These are phyloP conservation scores for Belonocnema kinseyi DNA, from an alignment of 1,140 invertebrate species.

Conservation along the genomic window DNA sequence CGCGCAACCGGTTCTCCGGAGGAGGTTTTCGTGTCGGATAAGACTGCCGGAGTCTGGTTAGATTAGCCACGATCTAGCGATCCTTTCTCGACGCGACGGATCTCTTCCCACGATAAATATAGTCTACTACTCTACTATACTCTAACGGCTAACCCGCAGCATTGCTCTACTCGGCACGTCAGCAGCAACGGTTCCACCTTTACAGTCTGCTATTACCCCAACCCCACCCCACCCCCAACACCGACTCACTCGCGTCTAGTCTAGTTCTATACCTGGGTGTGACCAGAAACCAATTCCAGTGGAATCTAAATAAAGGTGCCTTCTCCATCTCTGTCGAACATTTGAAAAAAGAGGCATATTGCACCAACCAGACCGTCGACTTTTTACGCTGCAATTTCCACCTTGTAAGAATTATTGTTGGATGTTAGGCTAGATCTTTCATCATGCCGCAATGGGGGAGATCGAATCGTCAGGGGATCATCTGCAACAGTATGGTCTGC, in stretches of 20 bases:
- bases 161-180: neutral
- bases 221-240: neutral
- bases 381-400: too few relatives aligned
- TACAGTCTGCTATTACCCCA: too few relatives aligned
- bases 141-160: constrained; percentile 35
- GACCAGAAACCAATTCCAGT: constrained; percentile 46
- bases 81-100: constrained; percentile 35
- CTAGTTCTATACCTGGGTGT: constrained; percentile 32
- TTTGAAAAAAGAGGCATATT: too few relatives aligned
- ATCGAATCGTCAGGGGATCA: too few relatives aligned
- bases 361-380: too few relatives aligned
- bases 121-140: constrained; percentile 36
- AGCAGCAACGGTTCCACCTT: too few relatives aligned
- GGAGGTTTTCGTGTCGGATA: constrained; percentile 30
- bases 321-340: neutral
- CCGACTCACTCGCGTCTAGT: constrained; percentile 35
- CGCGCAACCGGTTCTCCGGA: constrained; percentile 31
- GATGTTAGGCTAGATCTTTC: too few relatives aligned
- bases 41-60: constrained; percentile 25
- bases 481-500: too few relatives aligned
- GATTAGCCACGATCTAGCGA: constrained; percentile 49
- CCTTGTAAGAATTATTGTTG: too few relatives aligned
- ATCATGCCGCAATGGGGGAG: too few relatives aligned
- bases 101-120: constrained; percentile 57
- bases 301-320: constrained; percentile 42